These are phyloP conservation scores for Nematostella vectensis DNA, from an alignment of 92 coral and sea anemone species.

Conservation along the genomic window DNA sequence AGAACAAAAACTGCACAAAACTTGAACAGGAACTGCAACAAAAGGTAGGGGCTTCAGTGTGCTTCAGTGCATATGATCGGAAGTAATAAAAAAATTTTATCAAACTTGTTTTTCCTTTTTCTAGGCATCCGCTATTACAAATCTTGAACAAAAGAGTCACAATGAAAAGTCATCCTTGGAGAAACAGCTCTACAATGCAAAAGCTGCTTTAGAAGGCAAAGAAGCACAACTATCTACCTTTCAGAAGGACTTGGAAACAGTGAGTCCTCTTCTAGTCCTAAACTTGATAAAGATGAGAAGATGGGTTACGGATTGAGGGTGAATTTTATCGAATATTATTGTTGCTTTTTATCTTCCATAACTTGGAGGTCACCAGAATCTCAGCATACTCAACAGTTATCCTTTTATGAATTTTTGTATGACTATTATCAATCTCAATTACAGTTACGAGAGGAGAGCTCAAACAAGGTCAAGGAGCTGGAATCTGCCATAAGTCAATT, in stretches of 20 bases:
- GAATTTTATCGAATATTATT: too few relatives aligned
- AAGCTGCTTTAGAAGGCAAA: conserved; percentile 28
- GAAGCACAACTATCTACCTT: conserved; percentile 34
- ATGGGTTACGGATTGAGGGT: too few relatives aligned
- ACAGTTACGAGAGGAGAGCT: conserved; percentile 6
- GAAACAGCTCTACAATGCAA: conserved; percentile 56
- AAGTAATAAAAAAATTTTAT: too few relatives aligned
- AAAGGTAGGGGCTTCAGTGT: too few relatives aligned
- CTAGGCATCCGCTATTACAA: conserved; percentile 44
- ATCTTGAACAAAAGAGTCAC: conserved; percentile 41
- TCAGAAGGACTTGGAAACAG: conserved; percentile 50
- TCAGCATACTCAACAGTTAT: too few relatives aligned
- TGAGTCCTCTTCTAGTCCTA: conserved; percentile 4
- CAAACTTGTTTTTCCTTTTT: too few relatives aligned
- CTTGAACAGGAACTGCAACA: conserved; percentile 60
- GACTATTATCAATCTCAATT: too few relatives aligned
- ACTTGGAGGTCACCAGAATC: too few relatives aligned
- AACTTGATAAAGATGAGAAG: too few relatives aligned
- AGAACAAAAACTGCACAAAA: conserved; percentile 58
- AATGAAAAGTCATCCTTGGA: conserved; percentile 47
- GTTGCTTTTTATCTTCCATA: too few relatives aligned
- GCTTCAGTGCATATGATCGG: background rate
- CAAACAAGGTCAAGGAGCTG: conserved; percentile 32
- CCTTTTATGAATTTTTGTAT: too few relatives aligned
- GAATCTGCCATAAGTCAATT: conserved; percentile 58